A percentile compares a stretch with the other conserved stretches of the same genome.
These are phyloP conservation scores for Pogonocichla stellata DNA, from an alignment of 2,113 vertebrate species.

Conservation along the genomic window DNA sequence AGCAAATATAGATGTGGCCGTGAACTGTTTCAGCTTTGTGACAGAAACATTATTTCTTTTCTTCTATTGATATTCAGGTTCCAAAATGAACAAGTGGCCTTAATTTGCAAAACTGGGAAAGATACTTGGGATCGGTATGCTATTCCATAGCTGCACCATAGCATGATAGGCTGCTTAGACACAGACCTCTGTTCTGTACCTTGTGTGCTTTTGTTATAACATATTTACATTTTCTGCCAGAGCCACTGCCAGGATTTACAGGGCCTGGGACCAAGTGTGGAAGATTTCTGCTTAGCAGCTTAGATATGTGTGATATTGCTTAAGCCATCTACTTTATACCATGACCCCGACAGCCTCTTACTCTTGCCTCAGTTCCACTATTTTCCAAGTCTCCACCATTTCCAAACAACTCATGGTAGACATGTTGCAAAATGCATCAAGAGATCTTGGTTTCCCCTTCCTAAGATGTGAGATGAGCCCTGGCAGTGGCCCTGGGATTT, in stretches of 20 bases:
- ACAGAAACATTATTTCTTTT: constrained; percentile 56
- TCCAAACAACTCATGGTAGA: not conserved
- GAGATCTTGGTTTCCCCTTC: not conserved
- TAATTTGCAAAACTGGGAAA: constrained; percentile 83
- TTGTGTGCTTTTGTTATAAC: not conserved
- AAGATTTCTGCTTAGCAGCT: not conserved
- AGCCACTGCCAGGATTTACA: constrained; percentile 53
- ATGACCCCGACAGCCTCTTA: not conserved
- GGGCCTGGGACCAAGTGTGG: not conserved
- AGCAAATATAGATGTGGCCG: not conserved
- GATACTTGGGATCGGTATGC: constrained; percentile 83
- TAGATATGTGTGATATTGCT: not conserved
- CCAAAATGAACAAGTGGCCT: constrained; percentile 81
- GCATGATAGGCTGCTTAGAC: constrained; percentile 49
- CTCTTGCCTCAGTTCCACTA: not conserved
- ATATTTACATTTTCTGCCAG: constrained; percentile 24
- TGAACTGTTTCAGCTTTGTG: constrained; percentile 23
- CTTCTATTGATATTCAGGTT: constrained; percentile 76
- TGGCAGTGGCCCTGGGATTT: constrained; percentile 60
- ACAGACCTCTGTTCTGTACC: constrained; percentile 51
- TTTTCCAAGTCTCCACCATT: not conserved
- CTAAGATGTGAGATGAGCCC: not conserved
- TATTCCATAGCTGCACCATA: constrained; percentile 17
- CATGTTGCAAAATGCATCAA: not conserved
- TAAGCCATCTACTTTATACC: not conserved